Evolutionary conservation across 2,113 vertebrate genomes (phyloP).

Genomic region (Oreochromis aureus): DNA sequence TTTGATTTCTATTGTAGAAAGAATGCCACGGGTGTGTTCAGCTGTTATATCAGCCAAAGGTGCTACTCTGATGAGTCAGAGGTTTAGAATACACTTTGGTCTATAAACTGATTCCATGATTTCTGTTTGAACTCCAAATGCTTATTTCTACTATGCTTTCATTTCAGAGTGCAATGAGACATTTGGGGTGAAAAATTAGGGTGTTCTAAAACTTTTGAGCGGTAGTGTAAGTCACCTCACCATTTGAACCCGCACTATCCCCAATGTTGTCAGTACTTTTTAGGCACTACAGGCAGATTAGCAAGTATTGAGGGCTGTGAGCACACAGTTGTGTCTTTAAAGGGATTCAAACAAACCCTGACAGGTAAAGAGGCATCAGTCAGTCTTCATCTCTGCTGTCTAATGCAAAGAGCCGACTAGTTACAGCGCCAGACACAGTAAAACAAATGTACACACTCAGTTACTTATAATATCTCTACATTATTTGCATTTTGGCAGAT

Average conservation of each 20-base stretch:
- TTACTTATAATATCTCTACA: not conserved
- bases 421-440: not conserved
- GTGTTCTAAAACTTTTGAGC: not conserved
- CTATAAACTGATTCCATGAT: not conserved
- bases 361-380: not conserved
- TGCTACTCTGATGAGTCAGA: accelerated
- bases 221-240: not conserved
- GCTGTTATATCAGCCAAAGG: not conserved
- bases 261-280: not conserved
- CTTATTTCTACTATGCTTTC: not conserved
- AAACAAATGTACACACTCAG: not conserved
- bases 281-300: not conserved
- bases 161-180: not conserved
- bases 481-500: too few relatives aligned
- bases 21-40: too few relatives aligned
- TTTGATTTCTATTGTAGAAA: too few relatives aligned
- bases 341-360: not conserved
- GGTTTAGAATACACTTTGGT: not conserved
- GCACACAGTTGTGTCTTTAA: not conserved
- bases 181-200: not conserved
- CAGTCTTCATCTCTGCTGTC: not conserved
- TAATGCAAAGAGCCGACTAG: not conserved
- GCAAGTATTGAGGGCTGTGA: not conserved
- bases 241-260: not conserved
- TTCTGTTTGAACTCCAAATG: not conserved